These are phyloP conservation scores for Leptoclinus maculatus DNA, from an alignment of 2,797 vertebrate species.

Conservation along the genomic window DNA sequence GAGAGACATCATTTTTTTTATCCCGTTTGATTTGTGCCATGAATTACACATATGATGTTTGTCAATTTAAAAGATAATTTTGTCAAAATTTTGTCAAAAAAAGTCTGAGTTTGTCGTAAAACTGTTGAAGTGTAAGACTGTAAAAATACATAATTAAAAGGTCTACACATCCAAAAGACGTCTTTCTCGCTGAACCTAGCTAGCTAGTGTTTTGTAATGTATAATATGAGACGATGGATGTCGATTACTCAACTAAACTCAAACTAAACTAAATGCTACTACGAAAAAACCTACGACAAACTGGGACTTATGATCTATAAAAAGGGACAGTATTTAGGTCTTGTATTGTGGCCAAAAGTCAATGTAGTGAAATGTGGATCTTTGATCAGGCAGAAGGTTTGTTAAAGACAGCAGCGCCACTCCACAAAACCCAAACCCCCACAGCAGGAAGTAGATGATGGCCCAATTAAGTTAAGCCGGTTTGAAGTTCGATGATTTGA, in stretches of 20 bases:
- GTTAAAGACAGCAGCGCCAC: not conserved
- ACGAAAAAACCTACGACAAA: not conserved
- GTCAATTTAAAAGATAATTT: not conserved
- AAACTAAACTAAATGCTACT: not conserved
- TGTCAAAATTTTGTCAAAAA: not conserved
- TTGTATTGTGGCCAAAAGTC: slow-evolving; percentile 12
- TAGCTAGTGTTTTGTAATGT: not conserved
- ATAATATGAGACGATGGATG: not conserved
- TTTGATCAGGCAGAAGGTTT: slow-evolving; percentile 7
- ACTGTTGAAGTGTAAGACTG: not conserved
- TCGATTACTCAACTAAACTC: not conserved
- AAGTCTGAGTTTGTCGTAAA: not conserved
- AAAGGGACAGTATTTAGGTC: not conserved
- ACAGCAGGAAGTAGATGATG: slow-evolving; percentile 24
- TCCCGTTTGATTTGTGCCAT: no score
- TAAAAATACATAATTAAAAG: not conserved
- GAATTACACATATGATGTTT: no score
- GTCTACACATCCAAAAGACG: not conserved
- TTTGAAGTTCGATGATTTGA: slow-evolving; percentile 17
- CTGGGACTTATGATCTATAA: not conserved
- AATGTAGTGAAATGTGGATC: slow-evolving; percentile 9
- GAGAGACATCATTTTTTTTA: no score
- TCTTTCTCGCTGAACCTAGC: not conserved
- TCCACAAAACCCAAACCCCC: slow-evolving; percentile 12
- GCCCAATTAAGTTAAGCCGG: slow-evolving; percentile 15